Percentiles rank a stretch among this genome's conserved stretches.
phyloP scores from a whole-genome alignment of 2,113 vertebrate species.

The Tragelaphus strepsiceros region DNA sequence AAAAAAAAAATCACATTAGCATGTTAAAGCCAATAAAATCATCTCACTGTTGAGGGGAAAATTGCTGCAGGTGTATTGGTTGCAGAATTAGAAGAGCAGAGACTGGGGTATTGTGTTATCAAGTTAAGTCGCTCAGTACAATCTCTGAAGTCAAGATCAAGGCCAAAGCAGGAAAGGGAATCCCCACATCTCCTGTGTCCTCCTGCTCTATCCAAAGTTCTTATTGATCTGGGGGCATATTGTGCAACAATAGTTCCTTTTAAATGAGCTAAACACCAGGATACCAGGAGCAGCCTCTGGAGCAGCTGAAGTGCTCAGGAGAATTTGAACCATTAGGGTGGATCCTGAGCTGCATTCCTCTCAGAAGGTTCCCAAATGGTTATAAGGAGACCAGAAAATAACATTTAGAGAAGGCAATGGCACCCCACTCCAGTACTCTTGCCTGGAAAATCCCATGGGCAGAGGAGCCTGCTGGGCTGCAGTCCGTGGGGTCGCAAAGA shows the following conservation, averaged over 20 bases:
- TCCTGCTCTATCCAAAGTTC: not conserved
- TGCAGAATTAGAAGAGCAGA: not conserved
- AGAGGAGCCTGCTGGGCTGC: too few relatives aligned
- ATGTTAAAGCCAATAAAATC: not conserved
- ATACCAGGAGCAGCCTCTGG: not conserved
- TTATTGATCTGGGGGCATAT: not conserved
- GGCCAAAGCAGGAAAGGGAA: not conserved
- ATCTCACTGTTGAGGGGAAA: not conserved
- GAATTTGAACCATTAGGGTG: conserved; percentile 19
- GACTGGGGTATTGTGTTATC: not conserved
- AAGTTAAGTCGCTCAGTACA: not conserved
- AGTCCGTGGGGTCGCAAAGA: too few relatives aligned
- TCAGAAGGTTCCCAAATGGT: not conserved
- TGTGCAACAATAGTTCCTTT: not conserved
- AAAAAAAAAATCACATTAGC: not conserved
- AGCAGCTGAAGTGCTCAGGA: not conserved
- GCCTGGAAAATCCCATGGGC: too few relatives aligned
- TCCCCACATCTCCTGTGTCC: not conserved
- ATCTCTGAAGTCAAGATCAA: not conserved
- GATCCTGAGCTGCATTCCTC: not conserved
- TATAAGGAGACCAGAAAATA: not conserved
- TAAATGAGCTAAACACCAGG: not conserved
- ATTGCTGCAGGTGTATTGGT: not conserved
- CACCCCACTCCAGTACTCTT: too few relatives aligned
- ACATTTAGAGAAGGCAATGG: too few relatives aligned